phyloP scores from a whole-genome alignment of 2,888 invertebrate species.

The Papilio elwesi region DNA sequence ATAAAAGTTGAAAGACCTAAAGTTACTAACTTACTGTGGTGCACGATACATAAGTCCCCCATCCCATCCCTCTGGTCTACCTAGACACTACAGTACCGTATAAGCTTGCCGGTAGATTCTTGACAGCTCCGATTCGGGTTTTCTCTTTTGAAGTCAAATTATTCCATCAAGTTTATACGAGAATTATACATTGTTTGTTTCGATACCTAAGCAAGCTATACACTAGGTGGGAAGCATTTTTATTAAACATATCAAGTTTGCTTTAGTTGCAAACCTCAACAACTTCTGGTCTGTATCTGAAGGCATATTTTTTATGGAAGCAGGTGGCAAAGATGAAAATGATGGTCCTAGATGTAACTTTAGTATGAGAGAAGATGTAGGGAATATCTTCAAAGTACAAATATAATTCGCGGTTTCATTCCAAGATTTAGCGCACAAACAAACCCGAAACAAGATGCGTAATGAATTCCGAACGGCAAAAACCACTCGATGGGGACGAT shows the following conservation, averaged over 20 bases:
- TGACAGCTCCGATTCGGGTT: neutral
- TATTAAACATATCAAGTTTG: too few species aligned
- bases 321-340: too few species aligned
- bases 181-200: too few species aligned
- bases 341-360: neutral
- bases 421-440: constrained; percentile 55
- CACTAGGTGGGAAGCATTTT: too few species aligned
- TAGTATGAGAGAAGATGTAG: neutral
- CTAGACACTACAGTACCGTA: too few species aligned
- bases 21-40: neutral
- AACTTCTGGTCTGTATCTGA: too few species aligned
- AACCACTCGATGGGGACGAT: constrained; percentile 80
- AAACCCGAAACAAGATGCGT: constrained; percentile 75
- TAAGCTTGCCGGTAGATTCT: neutral
- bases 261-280: too few species aligned
- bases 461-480: constrained; percentile 79
- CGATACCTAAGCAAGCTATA: too few species aligned
- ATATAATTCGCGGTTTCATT: constrained; percentile 21
- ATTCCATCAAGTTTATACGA: too few species aligned
- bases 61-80: too few species aligned
- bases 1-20: constrained; percentile 14
- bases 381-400: neutral
- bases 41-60: too few species aligned
- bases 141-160: neutral
- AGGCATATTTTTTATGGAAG: too few species aligned